phyloP scores from a whole-genome alignment of 2,113 vertebrate species.

The Rhea americana region DNA sequence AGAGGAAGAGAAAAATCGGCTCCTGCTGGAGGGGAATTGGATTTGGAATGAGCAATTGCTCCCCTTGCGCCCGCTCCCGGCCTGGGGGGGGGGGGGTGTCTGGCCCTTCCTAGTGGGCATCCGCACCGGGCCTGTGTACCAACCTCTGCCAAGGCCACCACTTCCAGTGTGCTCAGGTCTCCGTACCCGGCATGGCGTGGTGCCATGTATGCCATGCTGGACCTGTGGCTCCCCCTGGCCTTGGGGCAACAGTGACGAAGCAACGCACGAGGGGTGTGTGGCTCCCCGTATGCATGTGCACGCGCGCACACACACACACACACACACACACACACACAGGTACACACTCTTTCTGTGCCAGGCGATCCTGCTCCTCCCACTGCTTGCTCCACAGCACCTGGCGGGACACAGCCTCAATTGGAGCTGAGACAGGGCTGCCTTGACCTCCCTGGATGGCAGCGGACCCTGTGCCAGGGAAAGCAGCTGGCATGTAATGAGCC shows the following conservation, averaged over 20 bases:
- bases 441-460: slow-evolving; percentile 55
- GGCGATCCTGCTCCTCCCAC: neutral
- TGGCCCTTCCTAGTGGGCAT: neutral
- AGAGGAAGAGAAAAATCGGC: slow-evolving; percentile 65
- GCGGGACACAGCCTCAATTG: slow-evolving; percentile 46
- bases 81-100: neutral
- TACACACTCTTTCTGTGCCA: too few species aligned
- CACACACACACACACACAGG: too few species aligned
- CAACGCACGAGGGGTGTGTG: too few species aligned
- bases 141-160: too few species aligned
- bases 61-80: neutral
- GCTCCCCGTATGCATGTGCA: too few species aligned
- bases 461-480: neutral
- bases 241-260: too few species aligned
- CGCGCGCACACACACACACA: too few species aligned
- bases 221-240: too few species aligned
- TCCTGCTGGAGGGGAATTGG: slow-evolving; percentile 50
- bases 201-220: too few species aligned
- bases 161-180: too few species aligned
- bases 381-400: neutral
- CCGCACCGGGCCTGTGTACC: too few species aligned
- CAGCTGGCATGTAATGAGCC: slow-evolving; percentile 11
- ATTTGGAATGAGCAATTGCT: slow-evolving; percentile 53
- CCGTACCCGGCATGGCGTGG: too few species aligned
- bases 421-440: neutral